Evolutionary conservation across 2,113 vertebrate genomes (phyloP).

Genomic region (Campylomormyrus tamandua): DNA sequence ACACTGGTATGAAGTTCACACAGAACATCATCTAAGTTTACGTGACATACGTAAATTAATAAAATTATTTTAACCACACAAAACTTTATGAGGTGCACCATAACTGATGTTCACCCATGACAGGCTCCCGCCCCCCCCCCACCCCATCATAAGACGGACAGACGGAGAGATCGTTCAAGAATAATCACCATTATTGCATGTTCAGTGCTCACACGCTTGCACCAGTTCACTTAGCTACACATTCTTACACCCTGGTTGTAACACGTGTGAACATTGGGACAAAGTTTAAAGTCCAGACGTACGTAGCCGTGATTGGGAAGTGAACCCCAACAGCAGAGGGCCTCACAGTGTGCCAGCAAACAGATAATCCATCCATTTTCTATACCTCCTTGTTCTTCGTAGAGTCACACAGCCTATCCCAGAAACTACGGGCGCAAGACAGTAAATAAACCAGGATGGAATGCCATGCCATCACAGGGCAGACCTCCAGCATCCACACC

Average conservation of each 20-base stretch:
- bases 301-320: neutral
- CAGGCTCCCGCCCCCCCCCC: too few relatives aligned
- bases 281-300: neutral
- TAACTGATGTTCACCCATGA: neutral
- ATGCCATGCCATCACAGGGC: neutral
- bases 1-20: neutral
- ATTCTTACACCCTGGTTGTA: neutral
- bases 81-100: neutral
- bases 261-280: conserved; percentile 26
- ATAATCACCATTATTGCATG: neutral
- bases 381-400: neutral
- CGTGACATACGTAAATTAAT: neutral
- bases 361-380: too few relatives aligned
- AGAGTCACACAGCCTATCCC: neutral
- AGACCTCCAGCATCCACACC: neutral
- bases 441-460: neutral
- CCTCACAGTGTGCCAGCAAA: neutral
- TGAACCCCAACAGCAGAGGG: neutral
- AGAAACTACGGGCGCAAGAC: neutral
- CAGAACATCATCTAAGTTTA: neutral
- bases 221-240: neutral
- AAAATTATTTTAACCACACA: neutral
- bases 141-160: neutral
- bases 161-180: neutral
- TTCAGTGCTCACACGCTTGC: neutral